These are phyloP conservation scores for Ochropleura leucogaster DNA, from an alignment of 2,888 invertebrate species.

Conservation along the genomic window DNA sequence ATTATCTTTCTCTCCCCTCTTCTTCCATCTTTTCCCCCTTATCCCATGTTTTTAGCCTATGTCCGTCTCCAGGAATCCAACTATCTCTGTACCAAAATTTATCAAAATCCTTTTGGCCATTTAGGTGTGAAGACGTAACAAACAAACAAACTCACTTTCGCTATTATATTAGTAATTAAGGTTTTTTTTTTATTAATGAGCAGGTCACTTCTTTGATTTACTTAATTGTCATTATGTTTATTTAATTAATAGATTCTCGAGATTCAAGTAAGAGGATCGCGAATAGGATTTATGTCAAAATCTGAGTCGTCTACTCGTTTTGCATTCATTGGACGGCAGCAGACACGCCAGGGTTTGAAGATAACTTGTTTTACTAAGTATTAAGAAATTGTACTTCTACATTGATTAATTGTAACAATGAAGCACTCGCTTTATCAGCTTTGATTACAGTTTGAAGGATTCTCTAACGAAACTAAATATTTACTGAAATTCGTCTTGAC, in stretches of 20 bases:
- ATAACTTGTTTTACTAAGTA: slow-evolving; percentile 72
- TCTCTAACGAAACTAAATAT: slow-evolving; percentile 18
- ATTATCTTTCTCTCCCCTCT: no score
- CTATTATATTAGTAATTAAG: no score
- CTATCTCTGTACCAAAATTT: no score
- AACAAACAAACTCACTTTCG: no score
- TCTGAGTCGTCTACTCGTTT: slow-evolving; percentile 78
- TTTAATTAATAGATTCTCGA: slow-evolving; percentile 70
- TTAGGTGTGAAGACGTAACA: no score
- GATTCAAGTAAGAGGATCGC: slow-evolving; percentile 78
- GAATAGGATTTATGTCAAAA: slow-evolving; percentile 81
- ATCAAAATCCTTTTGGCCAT: no score
- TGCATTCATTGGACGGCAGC: slow-evolving; percentile 82
- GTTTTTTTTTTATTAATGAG: no score
- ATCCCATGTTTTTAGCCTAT: no score
- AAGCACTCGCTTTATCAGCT: slow-evolving; percentile 21
- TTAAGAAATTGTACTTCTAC: slow-evolving; percentile 63
- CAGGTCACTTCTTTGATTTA: slow-evolving; percentile 55
- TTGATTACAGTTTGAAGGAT: slow-evolving; percentile 28
- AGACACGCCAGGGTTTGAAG: slow-evolving; percentile 75
- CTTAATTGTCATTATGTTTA: slow-evolving; percentile 69
- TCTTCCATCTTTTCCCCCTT: no score
- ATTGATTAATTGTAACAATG: slow-evolving; percentile 38
- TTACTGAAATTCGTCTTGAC: no score
- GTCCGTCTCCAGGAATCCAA: no score